These are phyloP conservation scores for Platynereis dumerilii DNA, from an alignment of 2,888 invertebrate species.

Conservation along the genomic window DNA sequence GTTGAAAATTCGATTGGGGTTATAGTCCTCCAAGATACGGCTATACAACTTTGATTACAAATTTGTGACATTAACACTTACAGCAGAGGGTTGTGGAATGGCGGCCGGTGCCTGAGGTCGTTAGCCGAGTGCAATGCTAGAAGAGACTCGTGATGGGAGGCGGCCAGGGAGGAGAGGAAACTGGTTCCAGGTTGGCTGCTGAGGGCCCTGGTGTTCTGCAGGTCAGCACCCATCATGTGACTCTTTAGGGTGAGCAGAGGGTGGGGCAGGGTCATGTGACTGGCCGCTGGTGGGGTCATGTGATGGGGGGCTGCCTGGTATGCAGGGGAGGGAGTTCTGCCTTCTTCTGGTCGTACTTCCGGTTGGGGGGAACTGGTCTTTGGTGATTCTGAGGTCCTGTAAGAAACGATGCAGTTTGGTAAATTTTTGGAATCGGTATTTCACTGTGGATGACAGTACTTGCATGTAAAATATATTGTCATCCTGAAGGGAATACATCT, in stretches of 20 bases:
- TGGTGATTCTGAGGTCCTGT: too few species aligned
- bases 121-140: constrained; percentile 19
- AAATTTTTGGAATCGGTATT: too few species aligned
- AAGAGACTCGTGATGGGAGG: constrained; percentile 17
- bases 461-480: too few species aligned
- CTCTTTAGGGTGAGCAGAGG: constrained; percentile 13
- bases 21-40: too few species aligned
- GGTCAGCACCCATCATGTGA: constrained; percentile 22
- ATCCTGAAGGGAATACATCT: too few species aligned
- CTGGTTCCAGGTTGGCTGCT: constrained; percentile 12
- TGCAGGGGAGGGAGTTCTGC: constrained; percentile 1
- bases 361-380: background rate
- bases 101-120: constrained; percentile 15
- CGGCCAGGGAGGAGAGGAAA: constrained; percentile 11
- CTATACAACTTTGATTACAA: too few species aligned
- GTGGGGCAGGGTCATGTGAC: constrained; percentile 4
- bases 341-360: constrained; percentile 7
- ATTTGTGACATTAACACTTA: too few species aligned
- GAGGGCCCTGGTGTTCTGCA: constrained; percentile 13
- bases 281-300: background rate
- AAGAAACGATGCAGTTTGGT: background rate
- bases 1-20: too few species aligned
- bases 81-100: constrained; percentile 23
- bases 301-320: background rate
- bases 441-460: too few species aligned